These are phyloP conservation scores for Monoplex corrugatus DNA, from an alignment of 2,888 invertebrate species.

Conservation along the genomic window DNA sequence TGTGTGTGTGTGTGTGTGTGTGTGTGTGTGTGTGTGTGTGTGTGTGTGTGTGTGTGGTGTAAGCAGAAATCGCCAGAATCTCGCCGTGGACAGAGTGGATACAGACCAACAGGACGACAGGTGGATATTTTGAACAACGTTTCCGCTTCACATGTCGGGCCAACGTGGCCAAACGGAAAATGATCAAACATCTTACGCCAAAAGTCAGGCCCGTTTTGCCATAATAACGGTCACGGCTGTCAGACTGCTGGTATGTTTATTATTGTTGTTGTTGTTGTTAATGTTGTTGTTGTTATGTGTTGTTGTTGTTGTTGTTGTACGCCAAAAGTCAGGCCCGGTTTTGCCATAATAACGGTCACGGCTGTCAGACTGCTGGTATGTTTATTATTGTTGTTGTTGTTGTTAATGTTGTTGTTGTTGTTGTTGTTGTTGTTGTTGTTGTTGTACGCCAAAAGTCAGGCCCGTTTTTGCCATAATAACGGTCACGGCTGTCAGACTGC, in stretches of 20 bases:
- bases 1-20: not conserved
- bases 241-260: conserved; percentile 78
- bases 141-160: conserved; percentile 91
- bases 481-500: conserved; percentile 85
- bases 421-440: no score
- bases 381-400: no score
- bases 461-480: conserved; percentile 88
- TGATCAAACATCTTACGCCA: conserved; percentile 87
- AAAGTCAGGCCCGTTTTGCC: conserved; percentile 91
- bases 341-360: conserved; percentile 87
- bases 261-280: no score
- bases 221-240: conserved; percentile 86
- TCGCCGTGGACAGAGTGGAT: conserved; percentile 91
- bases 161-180: conserved; percentile 87
- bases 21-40: no score
- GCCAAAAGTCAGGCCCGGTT: conserved; percentile 91
- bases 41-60: no score
- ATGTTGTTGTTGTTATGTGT: no score
- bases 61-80: conserved; percentile 87
- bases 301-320: no score
- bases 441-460: conserved; percentile 90
- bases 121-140: conserved; percentile 89
- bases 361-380: conserved; percentile 84
- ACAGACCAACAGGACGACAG: conserved; percentile 81
- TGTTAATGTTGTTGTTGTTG: no score